Evolutionary conservation across 2,797 vertebrate genomes (phyloP).

Genomic region (Pempheris klunzingeri): DNA sequence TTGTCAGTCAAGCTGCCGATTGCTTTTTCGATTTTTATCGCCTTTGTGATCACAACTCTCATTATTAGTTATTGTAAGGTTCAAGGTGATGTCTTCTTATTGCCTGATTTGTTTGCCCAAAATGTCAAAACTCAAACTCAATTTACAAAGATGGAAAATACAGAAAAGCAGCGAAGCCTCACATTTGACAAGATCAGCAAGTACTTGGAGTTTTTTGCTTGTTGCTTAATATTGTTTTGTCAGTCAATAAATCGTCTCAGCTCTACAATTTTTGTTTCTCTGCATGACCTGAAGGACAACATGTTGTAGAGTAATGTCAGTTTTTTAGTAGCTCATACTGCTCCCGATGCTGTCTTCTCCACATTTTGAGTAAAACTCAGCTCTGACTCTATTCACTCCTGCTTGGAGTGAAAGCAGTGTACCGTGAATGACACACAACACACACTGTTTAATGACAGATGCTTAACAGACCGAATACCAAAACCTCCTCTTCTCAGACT

Average conservation of each 20-base stretch:
- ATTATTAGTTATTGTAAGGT: too few relatives aligned
- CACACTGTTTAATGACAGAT: slow-evolving; percentile 75
- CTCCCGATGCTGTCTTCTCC: background rate
- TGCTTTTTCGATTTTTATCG: background rate
- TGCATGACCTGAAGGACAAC: background rate
- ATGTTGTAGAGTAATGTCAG: background rate
- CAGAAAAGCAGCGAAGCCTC: background rate
- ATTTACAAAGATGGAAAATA: background rate
- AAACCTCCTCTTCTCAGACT: slow-evolving; percentile 46
- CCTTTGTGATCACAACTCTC: background rate
- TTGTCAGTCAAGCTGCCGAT: background rate
- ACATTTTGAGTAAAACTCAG: background rate
- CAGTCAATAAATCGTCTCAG: background rate
- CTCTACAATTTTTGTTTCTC: background rate
- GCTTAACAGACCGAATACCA: slow-evolving; percentile 77
- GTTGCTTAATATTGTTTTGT: background rate
- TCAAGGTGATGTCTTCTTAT: background rate
- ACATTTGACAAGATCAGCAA: background rate
- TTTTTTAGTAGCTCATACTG: background rate
- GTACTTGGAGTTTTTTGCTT: background rate
- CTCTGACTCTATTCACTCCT: slow-evolving; percentile 35
- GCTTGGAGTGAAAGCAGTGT: slow-evolving; percentile 53
- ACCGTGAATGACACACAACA: slow-evolving; percentile 73
- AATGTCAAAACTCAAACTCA: background rate
- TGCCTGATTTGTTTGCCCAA: background rate